Evolutionary conservation across 2,113 vertebrate species (phyloP).

Genomic region (Carlito syrichta): DNA sequence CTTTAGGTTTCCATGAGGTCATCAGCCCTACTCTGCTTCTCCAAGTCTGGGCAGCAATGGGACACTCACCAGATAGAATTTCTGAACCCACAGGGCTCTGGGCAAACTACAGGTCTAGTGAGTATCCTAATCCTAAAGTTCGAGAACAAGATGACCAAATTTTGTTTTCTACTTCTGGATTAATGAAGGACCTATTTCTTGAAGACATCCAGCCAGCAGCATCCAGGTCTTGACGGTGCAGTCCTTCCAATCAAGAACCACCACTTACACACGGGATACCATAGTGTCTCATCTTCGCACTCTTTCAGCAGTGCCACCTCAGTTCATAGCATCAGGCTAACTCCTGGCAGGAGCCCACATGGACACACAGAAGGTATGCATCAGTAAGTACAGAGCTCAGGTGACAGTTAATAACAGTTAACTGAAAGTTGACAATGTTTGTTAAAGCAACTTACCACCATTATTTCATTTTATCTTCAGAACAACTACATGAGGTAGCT

Average conservation of each 20-base stretch:
- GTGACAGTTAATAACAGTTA: background rate
- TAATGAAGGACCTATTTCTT: background rate
- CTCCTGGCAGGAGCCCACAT: background rate
- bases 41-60: background rate
- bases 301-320: background rate
- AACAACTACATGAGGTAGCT: background rate
- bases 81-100: background rate
- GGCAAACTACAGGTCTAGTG: background rate
- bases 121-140: background rate
- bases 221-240: background rate
- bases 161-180: background rate
- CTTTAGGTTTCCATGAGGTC: background rate
- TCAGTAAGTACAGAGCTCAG: background rate
- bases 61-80: background rate
- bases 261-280: background rate
- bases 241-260: background rate
- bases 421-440: background rate
- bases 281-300: background rate
- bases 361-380: background rate
- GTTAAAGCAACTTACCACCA: background rate
- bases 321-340: background rate
- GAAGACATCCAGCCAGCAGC: background rate
- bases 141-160: background rate
- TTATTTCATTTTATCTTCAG: background rate
- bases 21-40: background rate